Base-by-base conservation (phyloP, 1,140 invertebrate genomes). In the Drosophila pandora region DNA sequence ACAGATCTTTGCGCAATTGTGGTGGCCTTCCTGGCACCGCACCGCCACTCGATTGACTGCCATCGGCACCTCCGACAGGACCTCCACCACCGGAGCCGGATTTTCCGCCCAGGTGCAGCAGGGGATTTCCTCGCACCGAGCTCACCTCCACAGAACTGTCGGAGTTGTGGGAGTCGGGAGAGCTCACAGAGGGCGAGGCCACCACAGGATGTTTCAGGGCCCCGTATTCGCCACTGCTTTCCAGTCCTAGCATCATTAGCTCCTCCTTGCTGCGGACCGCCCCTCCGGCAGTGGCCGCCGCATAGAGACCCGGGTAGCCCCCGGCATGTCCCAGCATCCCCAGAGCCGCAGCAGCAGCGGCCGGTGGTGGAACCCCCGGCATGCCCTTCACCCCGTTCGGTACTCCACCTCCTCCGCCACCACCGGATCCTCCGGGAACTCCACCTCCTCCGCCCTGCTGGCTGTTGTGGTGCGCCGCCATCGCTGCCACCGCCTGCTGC, bases 121-220 rank as follows among this genome's bases (percentile, higher is more conserved):
- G 48, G 0, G 88, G 57, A 77, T 82, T 73, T 22, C 93, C 87
- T 45, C 93, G 91, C 48, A 94, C 94, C 21, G 93, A 93, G 55
- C 71, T 84, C 23, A 95, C 92, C 78, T 95, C 94, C 13, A 95
- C 92, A 0, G 94, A 95, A 7, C 95, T 95, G 63, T 95, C 95
- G 49, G 95, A 96, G 74, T 95, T 95, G 64, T 96, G 95, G 0
- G 95, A 96, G 60, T 96, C 95, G 0, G 95, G 95, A 0, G 95
- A 96, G 49, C 95, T 95, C 0, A 96, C 94, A 47, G 94, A 95
- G 0, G 95, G 95, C 0, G 94, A 94, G 0, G 94, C 93, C 0
- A 94, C 93, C 10, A 82, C 64, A 2, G 82, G 89, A 54, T 90
- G 90, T 25, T 91, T 91, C 3, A 80, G 48, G 48, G 76, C 56